phyloP scores from a whole-genome alignment of 2,113 vertebrate species.

The Danio rerio region GRCz12tu NC_133180.1:9579501-9580000 shows the following conservation, averaged over 20 bases:
- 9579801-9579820: slow-evolving; percentile 98
- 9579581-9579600: too few relatives aligned
- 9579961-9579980: slow-evolving; percentile 15
- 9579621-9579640: too few relatives aligned
- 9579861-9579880: slow-evolving; percentile 95
- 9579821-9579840: slow-evolving; percentile 95
- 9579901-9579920: background rate
- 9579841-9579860: slow-evolving; percentile 91
- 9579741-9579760: slow-evolving; percentile 96
- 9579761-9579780: slow-evolving; percentile 95
- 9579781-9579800: slow-evolving; percentile 96
- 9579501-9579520: too few relatives aligned
- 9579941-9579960: background rate
- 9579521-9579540: too few relatives aligned
- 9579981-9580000: too few relatives aligned
- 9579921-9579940: background rate
- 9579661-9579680: too few relatives aligned
- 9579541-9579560: too few relatives aligned
- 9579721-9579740: slow-evolving; percentile 95
- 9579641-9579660: too few relatives aligned
- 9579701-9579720: background rate
- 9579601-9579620: too few relatives aligned
- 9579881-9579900: slow-evolving; percentile 28
- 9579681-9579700: too few relatives aligned
- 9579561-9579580: too few relatives aligned